Base-by-base conservation (phyloP, 2,797 vertebrate species). In the Chloroceryle inda region DNA sequence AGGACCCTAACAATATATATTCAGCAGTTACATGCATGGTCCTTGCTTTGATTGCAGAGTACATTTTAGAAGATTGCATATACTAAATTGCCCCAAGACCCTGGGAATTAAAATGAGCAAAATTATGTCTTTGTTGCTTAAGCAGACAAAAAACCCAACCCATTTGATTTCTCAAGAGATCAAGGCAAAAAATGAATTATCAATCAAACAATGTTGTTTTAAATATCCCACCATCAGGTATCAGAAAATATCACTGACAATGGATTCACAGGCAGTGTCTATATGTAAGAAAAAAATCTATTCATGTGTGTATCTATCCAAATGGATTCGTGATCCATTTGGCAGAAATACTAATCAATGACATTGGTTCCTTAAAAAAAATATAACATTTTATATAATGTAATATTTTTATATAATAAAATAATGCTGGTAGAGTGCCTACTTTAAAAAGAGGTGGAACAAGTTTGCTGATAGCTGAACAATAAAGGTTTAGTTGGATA, bases 1-100 rank as follows among this genome's bases (percentile, higher is more conserved):
- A 45, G 44, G 37, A 79, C 33, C 49, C 37, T 76, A 73, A 69
- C 33, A 88, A 90, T 74, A 37, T 73, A 33, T 52, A 8, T 21
- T 75, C 37, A 89, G 33, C 47, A 85, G 33, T 64, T 96, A 89
- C 6, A 19, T 77, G 9, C 72, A 29, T 74, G 35, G 44, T 20
- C 47, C 76, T 85, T 93, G 47, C 35, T 96, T 96, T 84, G 55
- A 85, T 76, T 94, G 85, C 66, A 33, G 31, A 87, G 76, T 59
- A 31, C 27, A 61, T 88, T 97, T 92, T 91, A 83, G 50, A 88
- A 96, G 62, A 73, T 31, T 82, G 13, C 26, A 47, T 23, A n/a
- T 68, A 77, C 83, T 89, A 94, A 85, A 89, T 96, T 93, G 11
- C 26, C 92, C 26, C 20, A 26, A 71, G 8, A 77, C 8, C 4